Base-by-base conservation (phyloP, 2,113 vertebrate genomes). In the Marmota monax region DNA sequence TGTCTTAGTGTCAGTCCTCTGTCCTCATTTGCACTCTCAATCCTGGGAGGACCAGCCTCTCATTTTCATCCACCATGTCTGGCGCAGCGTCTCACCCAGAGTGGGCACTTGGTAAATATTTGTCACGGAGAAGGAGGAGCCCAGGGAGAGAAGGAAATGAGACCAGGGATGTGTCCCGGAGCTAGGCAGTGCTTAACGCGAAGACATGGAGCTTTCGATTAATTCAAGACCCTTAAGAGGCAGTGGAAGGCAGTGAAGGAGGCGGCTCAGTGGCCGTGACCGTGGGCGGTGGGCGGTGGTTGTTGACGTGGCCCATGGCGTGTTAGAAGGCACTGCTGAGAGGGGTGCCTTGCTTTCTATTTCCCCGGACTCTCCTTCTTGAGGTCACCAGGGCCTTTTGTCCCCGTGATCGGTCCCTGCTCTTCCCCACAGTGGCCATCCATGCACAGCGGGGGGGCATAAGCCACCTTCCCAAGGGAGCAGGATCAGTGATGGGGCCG, bases 361-460 rank as follows among this genome's bases (percentile, higher is more conserved):
- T 51, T 69, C 48, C 37, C 34, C 2, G 48, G 29, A 74, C 25
- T 37, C 82, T 82, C 39, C 42, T 65, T 88, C 70, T 61, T 58
- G 61, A 94, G 58, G 45, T 32, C 51, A 17, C 0, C 2, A 61
- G 51, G 37, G 37, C 25, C 4, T 10, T 25, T 16, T 12, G 85
- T 17, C 45, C 22, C 45, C 8, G 0, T 48, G 56, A 22, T 14
- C 3, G 13, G 34, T 18, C 4, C 1, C 25, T 0, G 4, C 53
- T 65, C 11, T 39, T 85, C 18, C 1, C 4, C 22, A 4, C 4
- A 7, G 4, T 13, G 34, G 5, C 18, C 5, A 5, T 53, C 18
- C 23, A 61, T 25, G n/a, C 8, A 4, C 77, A 65, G 39, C 69
- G 70, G 23, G 13, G 70, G 23, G 13, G 25, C 11, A 6, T n/a